Conservation (phyloP, 2,888 invertebrate genomes). For the Acronicta alni region DNA sequence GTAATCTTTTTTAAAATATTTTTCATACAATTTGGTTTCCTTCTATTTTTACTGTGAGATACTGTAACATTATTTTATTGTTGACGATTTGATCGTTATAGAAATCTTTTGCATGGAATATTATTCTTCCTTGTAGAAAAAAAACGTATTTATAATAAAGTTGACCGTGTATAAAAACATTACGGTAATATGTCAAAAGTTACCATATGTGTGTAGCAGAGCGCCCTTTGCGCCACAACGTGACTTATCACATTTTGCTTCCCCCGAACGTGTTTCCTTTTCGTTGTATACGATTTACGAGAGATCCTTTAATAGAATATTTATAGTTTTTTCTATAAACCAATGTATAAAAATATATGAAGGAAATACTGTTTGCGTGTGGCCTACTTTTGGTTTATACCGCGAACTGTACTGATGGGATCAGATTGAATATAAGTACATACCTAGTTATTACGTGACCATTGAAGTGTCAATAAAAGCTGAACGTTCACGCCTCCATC, state of each 20-base stretch:
- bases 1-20: too few species aligned
- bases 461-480: too few species aligned
- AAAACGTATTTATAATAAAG: conserved; percentile 9
- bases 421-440: not conserved
- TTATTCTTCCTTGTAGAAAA: too few species aligned
- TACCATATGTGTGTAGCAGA: conserved; percentile 45
- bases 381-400: conserved; percentile 14
- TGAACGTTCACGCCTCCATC: too few species aligned
- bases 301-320: conserved; percentile 69
- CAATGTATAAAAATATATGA: conserved; percentile 32
- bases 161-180: conserved; percentile 44
- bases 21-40: too few species aligned
- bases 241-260: conserved; percentile 74
- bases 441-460: not conserved
- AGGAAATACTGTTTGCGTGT: conserved; percentile 10
- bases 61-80: too few species aligned
- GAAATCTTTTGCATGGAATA: too few species aligned
- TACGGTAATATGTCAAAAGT: conserved; percentile 57
- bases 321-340: conserved; percentile 58
- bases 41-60: too few species aligned
- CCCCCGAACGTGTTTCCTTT: conserved; percentile 64
- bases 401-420: not conserved
- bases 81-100: too few species aligned
- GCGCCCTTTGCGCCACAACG: conserved; percentile 60
- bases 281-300: conserved; percentile 71